Evolutionary conservation across 2,888 invertebrate species (phyloP), one percentile per base, ranked within the genome.

Genomic region (Ashinkailepas kermadecensis): DNA sequence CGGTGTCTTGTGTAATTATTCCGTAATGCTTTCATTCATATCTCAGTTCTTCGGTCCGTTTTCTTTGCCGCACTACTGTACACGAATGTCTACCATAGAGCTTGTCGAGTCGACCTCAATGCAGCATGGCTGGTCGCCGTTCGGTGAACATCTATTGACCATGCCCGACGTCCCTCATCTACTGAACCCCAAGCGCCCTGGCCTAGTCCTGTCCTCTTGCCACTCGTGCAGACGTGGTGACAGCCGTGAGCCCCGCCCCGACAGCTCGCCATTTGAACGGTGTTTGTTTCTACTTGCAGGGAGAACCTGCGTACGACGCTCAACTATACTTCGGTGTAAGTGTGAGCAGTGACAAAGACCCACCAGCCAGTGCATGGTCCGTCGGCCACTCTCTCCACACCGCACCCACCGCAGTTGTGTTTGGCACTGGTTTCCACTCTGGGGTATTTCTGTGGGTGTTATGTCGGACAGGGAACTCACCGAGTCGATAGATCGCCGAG

Each of bases 321-420:
- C 70, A 70, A 70, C 39, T 70, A 25, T 70, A 70, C 70, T 70
- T 70, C 39, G 70, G 70, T 70, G 70, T 70, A 70, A 70, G 70
- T 70, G 12, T 39, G 39, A 39, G 39, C 39, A 39, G 39, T 39
- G 39, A 39, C 39, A 39, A 4, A 39, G 39, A 39, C 4, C 39
- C 39, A 39, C 39, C 39, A 39, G 39, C 39, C 39, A 39, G 39
- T 39, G 39, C 39, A 39, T 39, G 39, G 39, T 39, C 39, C 39
- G 39, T 39, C 39, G 39, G 39, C 39, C 39, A 39, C 39, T 39
- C 39, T 39, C 39, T 39, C 39, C 39, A 39, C 39, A 39, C 39
- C 39, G 39, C 39, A 39, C 39, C 39, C 39, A 39, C 39, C 39
- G 39, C 39, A 39, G 39, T 39, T 39, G 39, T 39, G 39, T 39